Evolutionary conservation across 2,797 vertebrate species (phyloP), one percentile per base, ranked within the genome.

Genomic region (Pseudochirops corinnae): DNA sequence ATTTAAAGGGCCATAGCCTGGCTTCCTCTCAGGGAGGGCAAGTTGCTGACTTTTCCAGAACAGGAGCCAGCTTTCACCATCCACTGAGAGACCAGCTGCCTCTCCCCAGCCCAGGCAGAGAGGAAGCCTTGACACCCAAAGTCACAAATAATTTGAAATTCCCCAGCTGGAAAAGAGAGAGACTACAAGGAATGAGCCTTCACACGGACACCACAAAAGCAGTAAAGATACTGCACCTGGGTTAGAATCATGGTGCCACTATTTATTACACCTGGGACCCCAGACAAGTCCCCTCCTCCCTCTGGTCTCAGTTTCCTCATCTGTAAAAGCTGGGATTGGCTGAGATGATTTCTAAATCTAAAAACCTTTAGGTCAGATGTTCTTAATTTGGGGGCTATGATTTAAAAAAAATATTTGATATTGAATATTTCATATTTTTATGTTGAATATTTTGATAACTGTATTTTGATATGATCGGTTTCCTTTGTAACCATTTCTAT

Each of bases 1-100:
- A 62, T 97, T 98, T 98, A 98, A 98, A 98, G 98, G 97, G 93
- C 92, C 95, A 90, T 95, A 96, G 96, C 97, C 97, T 97, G 97
- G 96, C 98, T 98, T 97, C 98, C 97, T 97, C 55, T 53, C 93
- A 92, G 94, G 92, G 94, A 67, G 96, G 98, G 97, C 96, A 95
- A 97, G 95, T 97, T 95, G 96, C 95, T 97, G 97, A 97, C 96
- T 96, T 97, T 98, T 97, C 93, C 97, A 90, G 96, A 96, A 97
- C 97, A 67, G 0, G 0, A 93, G 97, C 97, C 98, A 98, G 93
- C 92, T 95, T 92, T 50, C 90, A 91, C 10, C 90, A 55, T 90
- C 4, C 60, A 74, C 31, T 92, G 39, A 29, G 1, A 3, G 62
- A 58, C 50, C 16, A 28, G 26, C 50, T 1, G 52, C 55, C 93